phyloP scores from a whole-genome alignment of 2,113 vertebrate genomes.

The Corythaixoides concolor region DNA sequence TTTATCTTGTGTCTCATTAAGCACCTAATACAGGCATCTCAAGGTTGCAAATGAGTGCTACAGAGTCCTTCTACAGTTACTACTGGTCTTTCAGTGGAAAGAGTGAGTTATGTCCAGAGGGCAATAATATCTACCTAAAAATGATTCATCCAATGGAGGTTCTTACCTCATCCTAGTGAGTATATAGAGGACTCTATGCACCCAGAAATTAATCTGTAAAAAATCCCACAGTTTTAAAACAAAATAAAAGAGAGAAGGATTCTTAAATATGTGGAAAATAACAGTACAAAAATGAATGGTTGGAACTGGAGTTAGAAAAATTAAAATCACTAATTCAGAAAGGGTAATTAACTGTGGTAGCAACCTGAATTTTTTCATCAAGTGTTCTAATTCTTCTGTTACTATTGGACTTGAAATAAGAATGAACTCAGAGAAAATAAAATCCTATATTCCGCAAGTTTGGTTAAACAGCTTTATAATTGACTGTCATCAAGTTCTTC shows the following conservation, averaged over 20 bases:
- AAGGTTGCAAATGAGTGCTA: background rate
- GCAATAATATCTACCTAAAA: background rate
- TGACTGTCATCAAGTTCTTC: background rate
- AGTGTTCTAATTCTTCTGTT: background rate
- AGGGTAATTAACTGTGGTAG: background rate
- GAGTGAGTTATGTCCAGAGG: background rate
- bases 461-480: background rate
- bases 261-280: background rate
- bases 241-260: accelerated
- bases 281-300: background rate
- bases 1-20: background rate
- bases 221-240: accelerated
- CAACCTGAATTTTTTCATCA: background rate
- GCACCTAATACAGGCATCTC: background rate
- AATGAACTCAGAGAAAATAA: background rate
- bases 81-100: background rate
- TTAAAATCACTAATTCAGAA: background rate
- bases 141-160: background rate
- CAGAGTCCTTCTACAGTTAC: background rate
- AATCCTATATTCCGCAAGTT: background rate
- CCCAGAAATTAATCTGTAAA: background rate
- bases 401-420: background rate
- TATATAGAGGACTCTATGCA: background rate
- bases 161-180: background rate
- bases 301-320: background rate